Percentiles rank a stretch among this genome's conserved stretches.
phyloP scores from a whole-genome alignment of 2,888 invertebrate species.

The Drosophila prolongata region DNA sequence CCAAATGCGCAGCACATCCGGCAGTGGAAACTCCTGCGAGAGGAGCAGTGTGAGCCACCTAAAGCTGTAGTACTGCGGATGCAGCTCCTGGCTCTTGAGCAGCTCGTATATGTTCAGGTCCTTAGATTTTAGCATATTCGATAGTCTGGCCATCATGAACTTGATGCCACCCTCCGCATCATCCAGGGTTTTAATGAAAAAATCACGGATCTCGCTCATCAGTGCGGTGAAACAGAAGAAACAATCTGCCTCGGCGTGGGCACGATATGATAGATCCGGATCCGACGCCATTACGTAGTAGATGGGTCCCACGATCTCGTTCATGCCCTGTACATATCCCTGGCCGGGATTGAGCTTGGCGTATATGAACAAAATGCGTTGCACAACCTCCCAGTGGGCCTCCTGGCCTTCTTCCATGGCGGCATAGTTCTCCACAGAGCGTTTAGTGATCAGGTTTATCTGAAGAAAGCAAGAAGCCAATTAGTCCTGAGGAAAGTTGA shows the following conservation, averaged over 20 bases:
- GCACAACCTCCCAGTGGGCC: constrained; percentile 99
- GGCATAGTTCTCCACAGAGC: constrained; percentile 92
- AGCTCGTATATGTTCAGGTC: constrained; percentile 92
- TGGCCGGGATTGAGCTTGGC: constrained; percentile 99
- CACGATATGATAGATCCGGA: constrained; percentile 91
- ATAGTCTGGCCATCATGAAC: constrained; percentile 93
- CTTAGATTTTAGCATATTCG: constrained; percentile 90
- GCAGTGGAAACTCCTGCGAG: constrained; percentile 98
- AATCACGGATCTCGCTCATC: constrained; percentile 98
- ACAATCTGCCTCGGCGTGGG: constrained; percentile 97
- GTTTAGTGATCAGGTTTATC: constrained; percentile 90
- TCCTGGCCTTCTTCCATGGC: constrained; percentile 95
- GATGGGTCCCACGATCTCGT: constrained; percentile 99
- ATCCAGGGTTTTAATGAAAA: constrained; percentile 98
- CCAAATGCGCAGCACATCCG: constrained; percentile 99
- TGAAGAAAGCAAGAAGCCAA: constrained; percentile 61
- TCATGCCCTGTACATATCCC: constrained; percentile 99
- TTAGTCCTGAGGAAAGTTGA: background rate
- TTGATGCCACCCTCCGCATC: constrained; percentile 96
- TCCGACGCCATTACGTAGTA: constrained; percentile 98
- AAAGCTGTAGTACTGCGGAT: constrained; percentile 98
- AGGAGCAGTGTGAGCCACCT: constrained; percentile 97
- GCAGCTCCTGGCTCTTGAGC: constrained; percentile 92
- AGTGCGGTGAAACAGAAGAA: constrained; percentile 99
- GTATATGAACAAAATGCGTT: constrained; percentile 97